These are phyloP conservation scores for Petrocephalus schoutedeni DNA, from an alignment of 2,797 vertebrate species.

Conservation along the genomic window DNA sequence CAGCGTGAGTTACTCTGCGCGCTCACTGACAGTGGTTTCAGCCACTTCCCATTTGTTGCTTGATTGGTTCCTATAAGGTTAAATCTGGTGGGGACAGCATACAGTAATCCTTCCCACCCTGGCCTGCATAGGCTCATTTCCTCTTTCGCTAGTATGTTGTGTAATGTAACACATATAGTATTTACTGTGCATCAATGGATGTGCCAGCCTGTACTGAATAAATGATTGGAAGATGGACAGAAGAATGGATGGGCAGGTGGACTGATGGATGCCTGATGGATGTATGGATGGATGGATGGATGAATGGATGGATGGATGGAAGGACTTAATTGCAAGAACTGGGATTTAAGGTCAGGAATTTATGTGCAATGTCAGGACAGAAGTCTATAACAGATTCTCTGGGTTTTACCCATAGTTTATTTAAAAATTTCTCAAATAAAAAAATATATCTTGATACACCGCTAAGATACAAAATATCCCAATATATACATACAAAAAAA, in stretches of 20 bases:
- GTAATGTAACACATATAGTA: not conserved
- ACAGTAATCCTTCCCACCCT: not conserved
- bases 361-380: not conserved
- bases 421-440: not conserved
- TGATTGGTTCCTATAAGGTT: not conserved
- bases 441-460: not conserved
- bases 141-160: not conserved
- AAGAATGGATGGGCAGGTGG: not conserved
- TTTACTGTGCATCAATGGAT: not conserved
- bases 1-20: not conserved
- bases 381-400: not conserved
- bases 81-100: not conserved
- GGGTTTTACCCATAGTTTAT: not conserved
- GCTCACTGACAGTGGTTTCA: not conserved
- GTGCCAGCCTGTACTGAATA: not conserved
- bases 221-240: not conserved
- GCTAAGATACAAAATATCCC: not conserved
- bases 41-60: not conserved
- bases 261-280: not conserved
- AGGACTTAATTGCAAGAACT: not conserved
- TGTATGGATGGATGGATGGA: not conserved
- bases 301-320: not conserved
- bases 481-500: not conserved
- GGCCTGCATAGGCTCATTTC: not conserved
- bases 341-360: not conserved